Evolutionary conservation across 2,888 invertebrate species (phyloP).

Genomic region (Exocentrus adspersus): DNA sequence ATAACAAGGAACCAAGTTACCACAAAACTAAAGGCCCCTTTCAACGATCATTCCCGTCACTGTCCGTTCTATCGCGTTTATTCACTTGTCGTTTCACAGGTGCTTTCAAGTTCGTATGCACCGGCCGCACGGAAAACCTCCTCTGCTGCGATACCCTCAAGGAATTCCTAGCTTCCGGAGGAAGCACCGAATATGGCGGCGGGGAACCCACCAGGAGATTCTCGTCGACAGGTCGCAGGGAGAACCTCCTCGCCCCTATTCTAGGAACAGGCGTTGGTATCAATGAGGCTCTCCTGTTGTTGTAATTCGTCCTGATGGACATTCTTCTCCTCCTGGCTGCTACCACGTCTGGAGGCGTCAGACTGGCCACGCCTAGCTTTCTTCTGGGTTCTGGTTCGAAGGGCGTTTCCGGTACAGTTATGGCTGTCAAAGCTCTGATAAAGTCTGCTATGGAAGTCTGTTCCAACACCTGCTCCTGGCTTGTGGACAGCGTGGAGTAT

Average conservation of each 20-base stretch:
- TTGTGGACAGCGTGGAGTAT: constrained; percentile 42
- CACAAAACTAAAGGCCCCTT: no score
- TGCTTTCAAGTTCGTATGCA: constrained; percentile 29
- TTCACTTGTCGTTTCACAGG: constrained; percentile 47
- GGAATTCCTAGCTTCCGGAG: constrained; percentile 35
- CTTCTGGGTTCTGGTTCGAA: constrained; percentile 60
- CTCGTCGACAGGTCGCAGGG: constrained; percentile 52
- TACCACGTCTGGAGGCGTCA: constrained; percentile 46
- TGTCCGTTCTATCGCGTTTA: constrained; percentile 43
- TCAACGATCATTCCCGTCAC: constrained; percentile 27
- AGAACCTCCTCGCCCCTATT: constrained; percentile 46
- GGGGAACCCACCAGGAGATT: constrained; percentile 42
- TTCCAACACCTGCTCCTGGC: constrained; percentile 74
- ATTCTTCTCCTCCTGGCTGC: constrained; percentile 39
- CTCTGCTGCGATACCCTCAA: constrained; percentile 11
- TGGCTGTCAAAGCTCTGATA: constrained; percentile 78
- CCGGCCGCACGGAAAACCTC: constrained; percentile 36
- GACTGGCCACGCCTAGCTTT: constrained; percentile 67
- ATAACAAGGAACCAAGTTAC: no score
- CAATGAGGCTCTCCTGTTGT: constrained; percentile 51
- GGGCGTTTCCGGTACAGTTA: constrained; percentile 59
- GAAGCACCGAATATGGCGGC: constrained; percentile 29
- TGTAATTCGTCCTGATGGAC: constrained; percentile 42
- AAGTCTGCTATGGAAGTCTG: constrained; percentile 86
- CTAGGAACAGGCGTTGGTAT: constrained; percentile 26